phyloP scores from a whole-genome alignment of 2,888 invertebrate genomes.

The Lacanobia oleracea region DNA sequence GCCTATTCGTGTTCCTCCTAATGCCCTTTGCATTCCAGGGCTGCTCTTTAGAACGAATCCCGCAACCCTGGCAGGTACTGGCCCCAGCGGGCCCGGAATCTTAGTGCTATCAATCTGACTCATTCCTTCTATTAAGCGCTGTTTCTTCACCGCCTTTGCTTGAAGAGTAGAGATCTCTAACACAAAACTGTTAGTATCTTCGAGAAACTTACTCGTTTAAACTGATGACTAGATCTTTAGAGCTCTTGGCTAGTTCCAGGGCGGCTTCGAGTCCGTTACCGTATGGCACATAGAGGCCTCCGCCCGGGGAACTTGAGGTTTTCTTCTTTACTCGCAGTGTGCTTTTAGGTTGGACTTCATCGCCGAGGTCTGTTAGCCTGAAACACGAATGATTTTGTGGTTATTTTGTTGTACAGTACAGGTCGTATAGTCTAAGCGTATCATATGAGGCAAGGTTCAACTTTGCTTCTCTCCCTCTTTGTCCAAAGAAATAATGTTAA shows the following conservation, averaged over 20 bases:
- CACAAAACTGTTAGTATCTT: not conserved
- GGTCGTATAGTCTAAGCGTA: not conserved
- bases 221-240: slow-evolving; percentile 82
- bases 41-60: too few relatives aligned
- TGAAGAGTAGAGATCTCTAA: too few relatives aligned
- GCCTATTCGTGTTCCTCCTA: too few relatives aligned
- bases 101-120: too few relatives aligned
- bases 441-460: too few relatives aligned
- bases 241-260: slow-evolving; percentile 80
- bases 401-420: not conserved
- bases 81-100: too few relatives aligned
- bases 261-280: slow-evolving; percentile 79
- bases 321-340: slow-evolving; percentile 89
- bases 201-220: slow-evolving; percentile 80
- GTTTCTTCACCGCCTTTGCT: too few relatives aligned
- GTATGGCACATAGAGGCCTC: slow-evolving; percentile 78
- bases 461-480: too few relatives aligned
- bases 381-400: not conserved
- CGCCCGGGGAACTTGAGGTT: slow-evolving; percentile 90
- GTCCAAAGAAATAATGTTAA: too few relatives aligned
- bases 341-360: slow-evolving; percentile 87
- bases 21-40: too few relatives aligned
- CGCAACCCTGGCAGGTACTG: too few relatives aligned
- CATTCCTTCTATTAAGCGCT: too few relatives aligned
- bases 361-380: slow-evolving; percentile 95